These are phyloP conservation scores for Hyles lineata DNA, from an alignment of 2,888 invertebrate species.

Conservation along the genomic window DNA sequence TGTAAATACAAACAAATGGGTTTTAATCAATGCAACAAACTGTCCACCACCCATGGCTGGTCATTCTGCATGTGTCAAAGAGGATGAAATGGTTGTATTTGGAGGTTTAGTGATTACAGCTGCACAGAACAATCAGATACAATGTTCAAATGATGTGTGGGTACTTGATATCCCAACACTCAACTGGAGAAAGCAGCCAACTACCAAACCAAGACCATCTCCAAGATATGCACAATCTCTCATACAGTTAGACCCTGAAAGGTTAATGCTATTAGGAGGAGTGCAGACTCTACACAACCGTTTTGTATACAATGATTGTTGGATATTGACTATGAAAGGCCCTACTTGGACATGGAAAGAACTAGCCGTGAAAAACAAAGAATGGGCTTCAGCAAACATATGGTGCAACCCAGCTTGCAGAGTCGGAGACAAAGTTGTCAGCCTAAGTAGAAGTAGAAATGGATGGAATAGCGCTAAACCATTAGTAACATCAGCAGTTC, in stretches of 20 bases:
- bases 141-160: slow-evolving; percentile 94
- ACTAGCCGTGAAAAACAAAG: slow-evolving; percentile 90
- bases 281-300: slow-evolving; percentile 93
- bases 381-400: slow-evolving; percentile 93
- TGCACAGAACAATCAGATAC: slow-evolving; percentile 75
- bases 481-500: slow-evolving; percentile 83
- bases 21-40: slow-evolving; percentile 85
- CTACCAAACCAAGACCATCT: slow-evolving; percentile 88
- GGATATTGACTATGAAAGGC: slow-evolving; percentile 92
- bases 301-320: slow-evolving; percentile 93
- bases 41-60: slow-evolving; percentile 95
- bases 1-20: slow-evolving; percentile 92
- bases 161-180: slow-evolving; percentile 91
- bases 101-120: slow-evolving; percentile 87
- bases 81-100: slow-evolving; percentile 93
- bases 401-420: slow-evolving; percentile 97
- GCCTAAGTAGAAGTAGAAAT: slow-evolving; percentile 87
- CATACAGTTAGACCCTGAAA: slow-evolving; percentile 90
- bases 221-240: slow-evolving; percentile 97
- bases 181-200: slow-evolving; percentile 91
- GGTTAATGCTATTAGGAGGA: slow-evolving; percentile 93
- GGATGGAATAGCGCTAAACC: slow-evolving; percentile 81
- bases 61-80: slow-evolving; percentile 95
- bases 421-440: slow-evolving; percentile 90
- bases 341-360: slow-evolving; percentile 90